Base-by-base conservation (phyloP, 2,113 vertebrate species). In the Periophthalmus modestus region DNA sequence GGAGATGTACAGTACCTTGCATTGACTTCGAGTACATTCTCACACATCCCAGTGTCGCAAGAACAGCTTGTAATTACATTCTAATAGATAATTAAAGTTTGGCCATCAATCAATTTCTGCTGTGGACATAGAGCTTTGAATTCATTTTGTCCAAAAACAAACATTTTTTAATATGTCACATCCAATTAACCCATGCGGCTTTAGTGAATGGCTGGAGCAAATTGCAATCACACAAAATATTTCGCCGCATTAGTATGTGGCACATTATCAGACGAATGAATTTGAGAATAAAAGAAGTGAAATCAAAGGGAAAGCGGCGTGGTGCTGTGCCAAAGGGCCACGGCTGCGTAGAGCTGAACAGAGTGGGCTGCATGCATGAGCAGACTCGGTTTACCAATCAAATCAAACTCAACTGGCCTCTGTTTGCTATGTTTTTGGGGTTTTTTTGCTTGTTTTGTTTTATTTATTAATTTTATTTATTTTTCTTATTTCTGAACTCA, bases 41-140 rank as follows among this genome's bases (percentile, higher is more conserved):
- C 74, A 69, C 16, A 24, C 71, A 84, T 85, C 74, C 52, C 52
- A n/a, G 9, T n/a, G 28, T 91, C 87, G 86, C 77, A 76, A 89
- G 90, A 92, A 85, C 92, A 92, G 90, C 87, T 93, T 90, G 83
- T 93, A 94, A 94, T 94, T 93, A 89, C 89, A 75, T 93, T 94
- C 94, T 94, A 94, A 94, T 94, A 88, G 92, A 91, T 91, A 92
- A 93, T 94, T 94, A 93, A 91, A 93, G 84, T 83, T 58, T 78
- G 81, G 79, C 88, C 91, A 94, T 94, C 92, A 92, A 94, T 94
- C 93, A 93, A 79, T 86, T 82, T 81, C 82, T 81, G 77, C 70
- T 68, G 23, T 78, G 87, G 90, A 89, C 91, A 83, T 81, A 84
- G 80, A 87, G 79, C 82, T 92, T 88, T 89, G 86, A 90, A 92